Percentiles rank a stretch among this genome's conserved stretches.
Conservation (phyloP, 2,888 invertebrate species). For the Philereme vetulata region DNA sequence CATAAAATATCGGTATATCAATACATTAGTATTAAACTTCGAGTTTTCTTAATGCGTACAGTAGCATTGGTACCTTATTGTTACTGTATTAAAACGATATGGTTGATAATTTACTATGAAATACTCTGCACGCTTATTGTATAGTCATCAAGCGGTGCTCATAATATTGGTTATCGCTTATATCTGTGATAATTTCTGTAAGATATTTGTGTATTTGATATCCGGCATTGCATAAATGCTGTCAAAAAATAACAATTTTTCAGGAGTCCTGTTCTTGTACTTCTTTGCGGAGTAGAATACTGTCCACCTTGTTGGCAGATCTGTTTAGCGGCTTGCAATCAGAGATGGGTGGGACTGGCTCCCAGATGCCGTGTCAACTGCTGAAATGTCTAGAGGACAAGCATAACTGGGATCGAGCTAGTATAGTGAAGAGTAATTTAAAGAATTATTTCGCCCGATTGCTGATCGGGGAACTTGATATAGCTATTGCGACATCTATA, state of each 20-base stretch:
- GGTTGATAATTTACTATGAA: no score
- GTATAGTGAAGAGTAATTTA: slow-evolving; percentile 61
- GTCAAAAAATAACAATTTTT: slow-evolving; percentile 31
- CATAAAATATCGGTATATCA: slow-evolving; percentile 54
- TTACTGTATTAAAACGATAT: no score
- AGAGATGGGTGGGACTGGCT: slow-evolving; percentile 54
- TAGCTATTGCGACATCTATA: slow-evolving; percentile 72
- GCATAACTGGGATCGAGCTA: slow-evolving; percentile 70
- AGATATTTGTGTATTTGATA: not conserved
- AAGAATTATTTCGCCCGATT: slow-evolving; percentile 63
- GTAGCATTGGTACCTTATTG: no score
- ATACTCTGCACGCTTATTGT: no score
- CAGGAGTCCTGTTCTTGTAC: slow-evolving; percentile 73
- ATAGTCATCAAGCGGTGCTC: not conserved
- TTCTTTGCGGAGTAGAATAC: slow-evolving; percentile 61
- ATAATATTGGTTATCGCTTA: not conserved
- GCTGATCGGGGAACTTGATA: slow-evolving; percentile 67
- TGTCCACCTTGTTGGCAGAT: slow-evolving; percentile 62
- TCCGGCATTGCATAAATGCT: slow-evolving; percentile 7
- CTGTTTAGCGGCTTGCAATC: slow-evolving; percentile 68
- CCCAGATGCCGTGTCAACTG: slow-evolving; percentile 70
- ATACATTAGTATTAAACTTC: no score
- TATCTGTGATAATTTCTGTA: not conserved
- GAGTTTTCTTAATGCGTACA: no score
- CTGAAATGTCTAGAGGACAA: slow-evolving; percentile 73